Evolutionary conservation across 1,140 invertebrate genomes (phyloP).

Genomic region (Calliopsis andreniformis): DNA sequence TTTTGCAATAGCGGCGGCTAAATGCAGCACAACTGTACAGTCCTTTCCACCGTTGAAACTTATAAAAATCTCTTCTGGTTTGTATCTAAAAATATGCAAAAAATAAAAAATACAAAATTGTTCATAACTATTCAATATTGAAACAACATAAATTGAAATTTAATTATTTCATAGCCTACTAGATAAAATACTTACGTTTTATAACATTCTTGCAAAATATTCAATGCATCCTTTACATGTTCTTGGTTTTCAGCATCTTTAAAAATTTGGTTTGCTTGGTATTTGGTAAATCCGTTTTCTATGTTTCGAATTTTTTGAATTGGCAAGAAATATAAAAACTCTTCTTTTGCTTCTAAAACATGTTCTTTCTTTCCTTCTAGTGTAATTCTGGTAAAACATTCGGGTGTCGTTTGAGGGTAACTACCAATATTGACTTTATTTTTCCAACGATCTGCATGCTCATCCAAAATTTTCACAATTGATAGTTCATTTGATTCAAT

Average conservation of each 20-base stretch:
- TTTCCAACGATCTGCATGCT: constrained; percentile 81
- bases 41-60: constrained; percentile 99
- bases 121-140: no score
- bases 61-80: constrained; percentile 89
- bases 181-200: constrained; percentile 69
- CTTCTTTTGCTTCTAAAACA: constrained; percentile 69
- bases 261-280: constrained; percentile 56
- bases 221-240: constrained; percentile 67
- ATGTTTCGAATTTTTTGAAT: constrained; percentile 47
- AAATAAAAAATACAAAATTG: neutral
- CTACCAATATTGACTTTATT: constrained; percentile 85
- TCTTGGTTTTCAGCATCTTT: constrained; percentile 52
- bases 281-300: constrained; percentile 54
- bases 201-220: constrained; percentile 73
- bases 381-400: constrained; percentile 78
- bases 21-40: constrained; percentile 94
- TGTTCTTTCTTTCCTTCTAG: constrained; percentile 76
- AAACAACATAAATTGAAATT: no score
- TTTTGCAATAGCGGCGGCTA: constrained; percentile 85
- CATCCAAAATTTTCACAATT: constrained; percentile 82
- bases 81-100: constrained; percentile 78
- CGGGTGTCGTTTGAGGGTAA: constrained; percentile 84
- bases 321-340: constrained; percentile 69
- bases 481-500: constrained; percentile 83
- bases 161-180: no score